Evolutionary conservation across 1,140 invertebrate species (phyloP), one percentile per base, ranked within the genome.

Genomic region (Ladona fulva): DNA sequence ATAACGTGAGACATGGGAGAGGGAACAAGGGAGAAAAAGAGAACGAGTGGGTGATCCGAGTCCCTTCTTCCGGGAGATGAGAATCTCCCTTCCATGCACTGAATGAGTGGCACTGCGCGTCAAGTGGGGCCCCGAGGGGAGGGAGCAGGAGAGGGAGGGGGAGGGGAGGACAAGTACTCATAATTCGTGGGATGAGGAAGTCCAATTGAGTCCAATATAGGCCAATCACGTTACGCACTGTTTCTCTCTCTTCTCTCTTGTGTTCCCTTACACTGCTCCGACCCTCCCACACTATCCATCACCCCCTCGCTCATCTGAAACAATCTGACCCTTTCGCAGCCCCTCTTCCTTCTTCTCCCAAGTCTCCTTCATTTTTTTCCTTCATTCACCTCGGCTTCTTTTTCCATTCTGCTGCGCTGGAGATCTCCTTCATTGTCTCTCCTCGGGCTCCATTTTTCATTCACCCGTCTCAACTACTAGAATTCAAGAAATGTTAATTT

Each of bases 131-230:
- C 14, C 52, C 16, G 3, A 66, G 52, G n/a, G 52, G 52, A 66
- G 52, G 52, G 44, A 52, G 44, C 10, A 19, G 10, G 44, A 19
- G 19, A 52, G 44, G 44, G 19, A 19, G 19, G 44, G 44, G 19
- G 19, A 19, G 44, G n/a, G 52, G 52, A 66, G 52, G 52, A 66
- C 52, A 66, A 66, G 52, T 66, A 66, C 52, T 66, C 52, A 66
- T 66, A 66, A 66, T 66, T 66, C 52, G 52, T 66, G 52, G 52
- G 52, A 66, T 66, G 52, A 66, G 52, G 52, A 66, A 66, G 52
- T 66, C 52, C 52, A 66, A 66, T 66, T 66, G 52, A 66, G 52
- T 66, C 52, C 52, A 66, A 66, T 66, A 66, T 66, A 66, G 52
- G 52, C 52, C 52, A 66, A 66, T 66, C 52, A 66, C 52, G 52